Base-by-base conservation (phyloP, 2,888 invertebrate genomes). In the Pheosia tremula region DNA sequence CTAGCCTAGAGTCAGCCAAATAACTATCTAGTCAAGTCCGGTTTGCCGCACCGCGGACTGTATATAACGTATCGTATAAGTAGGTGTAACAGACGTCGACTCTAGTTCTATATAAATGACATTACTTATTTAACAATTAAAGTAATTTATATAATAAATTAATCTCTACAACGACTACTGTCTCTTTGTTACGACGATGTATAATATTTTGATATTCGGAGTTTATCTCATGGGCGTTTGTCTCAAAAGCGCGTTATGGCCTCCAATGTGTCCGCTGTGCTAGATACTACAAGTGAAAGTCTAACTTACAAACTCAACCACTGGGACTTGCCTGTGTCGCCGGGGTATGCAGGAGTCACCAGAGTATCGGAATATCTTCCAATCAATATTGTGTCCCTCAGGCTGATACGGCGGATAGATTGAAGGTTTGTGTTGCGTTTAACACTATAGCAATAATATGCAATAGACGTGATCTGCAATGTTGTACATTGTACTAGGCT, bases 191-290 rank as follows among this genome's bases (percentile, higher is more conserved):
- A 84, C 69, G 78, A 83, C 77, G 74, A 79, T 83, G 82, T 85
- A n/a, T n/a, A 79, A 85, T 85, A 89, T 88, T 88, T 87, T 87
- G 87, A 85, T 87, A 87, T 87, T 84, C 69, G 82, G 81, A 86
- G 89, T 88, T 88, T 88, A 88, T 85, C 79, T 84, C 78, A 64
- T 67, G 67, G 57, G 72, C 66, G 71, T 71, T 74, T 72, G 74
- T 77, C 57, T 74, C 68, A 68, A 66, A 66, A 65, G 71, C 61
- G 60, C 64, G 37, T 58, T 7, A 53, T 38, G 56, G 58, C 52
- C 60, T 59, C 50, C 59, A 47, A 56, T 56, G 49, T 61, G 56
- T 8, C 7, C 50, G 9, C 24, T 24, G 50, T 47, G 24, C 24
- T 24, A 24, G 24, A 24, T 1, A 24, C 2, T 24, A 24, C 24